These are phyloP conservation scores for Lates japonicus DNA, from an alignment of 2,797 vertebrate species.

Conservation along the genomic window DNA sequence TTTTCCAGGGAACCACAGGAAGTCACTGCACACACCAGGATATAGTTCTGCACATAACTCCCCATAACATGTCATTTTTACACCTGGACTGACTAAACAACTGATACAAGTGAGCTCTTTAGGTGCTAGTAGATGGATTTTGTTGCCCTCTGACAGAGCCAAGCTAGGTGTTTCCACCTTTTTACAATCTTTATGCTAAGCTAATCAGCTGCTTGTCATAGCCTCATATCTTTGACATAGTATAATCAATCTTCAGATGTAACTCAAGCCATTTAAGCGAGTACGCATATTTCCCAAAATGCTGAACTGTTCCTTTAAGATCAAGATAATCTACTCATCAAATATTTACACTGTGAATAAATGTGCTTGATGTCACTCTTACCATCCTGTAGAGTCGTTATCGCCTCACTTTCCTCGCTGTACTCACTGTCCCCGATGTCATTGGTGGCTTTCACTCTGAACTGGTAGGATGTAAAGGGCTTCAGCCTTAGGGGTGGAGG, in stretches of 20 bases:
- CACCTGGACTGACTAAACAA: not conserved
- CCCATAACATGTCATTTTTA: not conserved
- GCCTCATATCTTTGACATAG: not conserved
- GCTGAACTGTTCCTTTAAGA: not conserved
- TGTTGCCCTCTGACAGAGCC: not conserved
- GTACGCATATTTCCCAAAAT: not conserved
- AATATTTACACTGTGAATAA: not conserved
- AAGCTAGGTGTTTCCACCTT: not conserved
- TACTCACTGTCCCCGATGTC: slow-evolving; percentile 98
- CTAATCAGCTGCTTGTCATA: not conserved
- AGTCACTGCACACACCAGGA: not conserved
- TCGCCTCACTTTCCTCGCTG: slow-evolving; percentile 95
- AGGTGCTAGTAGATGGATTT: not conserved
- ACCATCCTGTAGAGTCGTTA: slow-evolving; percentile 98
- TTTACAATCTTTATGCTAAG: not conserved
- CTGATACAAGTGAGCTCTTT: not conserved
- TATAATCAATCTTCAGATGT: too few relatives aligned
- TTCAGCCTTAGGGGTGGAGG: slow-evolving; percentile 87
- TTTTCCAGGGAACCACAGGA: not conserved
- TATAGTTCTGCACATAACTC: not conserved
- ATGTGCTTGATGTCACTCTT: slow-evolving; percentile 46
- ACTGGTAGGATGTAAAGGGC: slow-evolving; percentile 98
- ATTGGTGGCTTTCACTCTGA: slow-evolving; percentile 96
- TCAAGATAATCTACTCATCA: not conserved
- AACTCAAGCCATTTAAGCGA: not conserved